These are phyloP conservation scores for Clinocottus analis DNA, from an alignment of 2,113 vertebrate species.

Conservation along the genomic window DNA sequence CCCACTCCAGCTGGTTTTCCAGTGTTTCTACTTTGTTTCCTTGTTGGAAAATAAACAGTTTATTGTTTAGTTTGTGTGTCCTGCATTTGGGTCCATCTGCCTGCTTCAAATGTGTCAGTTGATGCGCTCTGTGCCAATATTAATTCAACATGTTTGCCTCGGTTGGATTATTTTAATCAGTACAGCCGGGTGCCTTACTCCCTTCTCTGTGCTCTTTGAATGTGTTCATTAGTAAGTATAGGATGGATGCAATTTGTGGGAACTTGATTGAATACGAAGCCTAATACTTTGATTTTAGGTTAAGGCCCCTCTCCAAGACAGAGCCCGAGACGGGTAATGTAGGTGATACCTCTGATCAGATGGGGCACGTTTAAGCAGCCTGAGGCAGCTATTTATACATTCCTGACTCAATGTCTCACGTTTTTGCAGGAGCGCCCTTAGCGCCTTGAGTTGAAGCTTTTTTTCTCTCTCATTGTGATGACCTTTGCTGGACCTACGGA, in stretches of 20 bases:
- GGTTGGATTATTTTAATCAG: neutral
- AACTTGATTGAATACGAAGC: neutral
- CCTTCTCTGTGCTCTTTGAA: neutral
- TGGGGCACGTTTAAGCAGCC: neutral
- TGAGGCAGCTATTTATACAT: neutral
- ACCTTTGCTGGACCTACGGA: neutral
- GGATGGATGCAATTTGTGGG: neutral
- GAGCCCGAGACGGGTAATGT: neutral
- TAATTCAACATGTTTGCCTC: neutral
- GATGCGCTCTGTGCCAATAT: neutral
- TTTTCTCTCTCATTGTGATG: neutral
- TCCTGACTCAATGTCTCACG: neutral
- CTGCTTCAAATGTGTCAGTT: neutral
- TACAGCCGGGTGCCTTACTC: neutral
- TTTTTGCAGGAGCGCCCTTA: neutral
- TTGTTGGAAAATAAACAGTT: neutral
- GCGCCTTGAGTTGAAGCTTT: neutral
- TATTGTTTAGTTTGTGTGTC: neutral
- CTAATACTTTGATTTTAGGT: neutral
- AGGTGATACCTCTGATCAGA: neutral
- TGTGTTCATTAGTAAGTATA: neutral
- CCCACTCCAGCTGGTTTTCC: neutral
- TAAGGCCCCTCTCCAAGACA: neutral
- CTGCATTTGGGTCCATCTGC: neutral
- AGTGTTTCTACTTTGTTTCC: neutral